Evolutionary conservation across 2,113 vertebrate genomes (phyloP).

Genomic region (Catharus minimus): DNA sequence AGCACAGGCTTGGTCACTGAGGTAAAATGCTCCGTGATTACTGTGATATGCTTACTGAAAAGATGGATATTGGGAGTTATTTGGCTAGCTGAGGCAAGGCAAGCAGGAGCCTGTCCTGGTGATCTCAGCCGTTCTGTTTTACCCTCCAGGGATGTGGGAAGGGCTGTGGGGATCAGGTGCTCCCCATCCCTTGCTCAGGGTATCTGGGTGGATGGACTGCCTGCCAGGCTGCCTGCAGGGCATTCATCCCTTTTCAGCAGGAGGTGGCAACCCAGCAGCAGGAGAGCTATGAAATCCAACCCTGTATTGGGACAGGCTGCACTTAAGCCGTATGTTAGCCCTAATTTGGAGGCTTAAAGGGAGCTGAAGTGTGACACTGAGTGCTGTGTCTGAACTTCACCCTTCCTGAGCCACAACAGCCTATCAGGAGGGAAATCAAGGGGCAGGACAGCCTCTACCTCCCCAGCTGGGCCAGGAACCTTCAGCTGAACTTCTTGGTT

Average conservation of each 20-base stretch:
- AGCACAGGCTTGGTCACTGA: rapidly evolving
- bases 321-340: neutral
- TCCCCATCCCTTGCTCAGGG: neutral
- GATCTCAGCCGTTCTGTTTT: neutral
- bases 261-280: neutral
- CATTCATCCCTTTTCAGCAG: neutral
- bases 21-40: neutral
- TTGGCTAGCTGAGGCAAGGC: neutral
- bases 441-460: neutral
- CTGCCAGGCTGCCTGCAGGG: neutral
- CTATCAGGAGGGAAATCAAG: neutral
- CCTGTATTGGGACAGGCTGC: neutral
- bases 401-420: neutral
- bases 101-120: neutral
- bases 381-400: neutral
- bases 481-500: neutral
- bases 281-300: neutral
- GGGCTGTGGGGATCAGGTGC: rapidly evolving
- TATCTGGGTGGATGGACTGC: neutral
- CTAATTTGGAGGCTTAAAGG: constrained; percentile 7
- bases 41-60: neutral
- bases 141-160: rapidly evolving
- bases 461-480: neutral
- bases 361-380: neutral
- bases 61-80: neutral